A percentile compares a stretch with the other conserved stretches of the same genome.
phyloP scores from a whole-genome alignment of 2,113 vertebrate species.

The human (Homo sapiens) region DNA sequence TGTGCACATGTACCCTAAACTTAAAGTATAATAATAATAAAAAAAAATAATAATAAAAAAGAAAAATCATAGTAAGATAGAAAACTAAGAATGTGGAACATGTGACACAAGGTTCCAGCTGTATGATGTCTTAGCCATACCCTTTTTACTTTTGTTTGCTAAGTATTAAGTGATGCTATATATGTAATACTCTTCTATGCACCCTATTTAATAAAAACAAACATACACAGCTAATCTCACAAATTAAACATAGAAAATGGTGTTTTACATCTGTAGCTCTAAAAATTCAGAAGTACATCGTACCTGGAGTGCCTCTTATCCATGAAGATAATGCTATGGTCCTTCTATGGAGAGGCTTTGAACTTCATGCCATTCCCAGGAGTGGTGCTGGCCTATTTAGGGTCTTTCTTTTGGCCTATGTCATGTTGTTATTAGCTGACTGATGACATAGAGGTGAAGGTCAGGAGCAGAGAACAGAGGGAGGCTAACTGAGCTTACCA shows the following conservation, averaged over 20 bases:
- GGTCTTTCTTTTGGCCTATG: background rate
- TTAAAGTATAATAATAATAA: no score
- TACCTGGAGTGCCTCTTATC: background rate
- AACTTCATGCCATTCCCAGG: background rate
- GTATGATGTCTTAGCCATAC: background rate
- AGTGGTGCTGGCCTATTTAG: background rate
- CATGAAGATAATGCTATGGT: background rate
- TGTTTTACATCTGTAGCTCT: background rate
- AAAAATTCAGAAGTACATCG: background rate
- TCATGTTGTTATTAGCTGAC: slow-evolving; percentile 3
- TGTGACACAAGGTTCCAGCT: background rate
- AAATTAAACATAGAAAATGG: background rate
- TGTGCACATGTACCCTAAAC: no score
- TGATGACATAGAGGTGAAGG: background rate
- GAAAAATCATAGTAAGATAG: background rate
- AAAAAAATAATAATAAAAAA: no score
- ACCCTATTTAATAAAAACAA: slow-evolving; percentile 28
- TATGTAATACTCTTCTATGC: background rate
- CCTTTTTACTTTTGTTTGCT: background rate
- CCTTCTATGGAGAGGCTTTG: background rate
- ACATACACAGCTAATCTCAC: background rate
- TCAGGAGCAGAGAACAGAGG: background rate
- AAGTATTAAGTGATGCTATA: background rate
- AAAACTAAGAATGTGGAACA: background rate
- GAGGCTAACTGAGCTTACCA: background rate